Evolutionary conservation across 2,888 invertebrate genomes (phyloP).

Genomic region (Horisme vitalbata): DNA sequence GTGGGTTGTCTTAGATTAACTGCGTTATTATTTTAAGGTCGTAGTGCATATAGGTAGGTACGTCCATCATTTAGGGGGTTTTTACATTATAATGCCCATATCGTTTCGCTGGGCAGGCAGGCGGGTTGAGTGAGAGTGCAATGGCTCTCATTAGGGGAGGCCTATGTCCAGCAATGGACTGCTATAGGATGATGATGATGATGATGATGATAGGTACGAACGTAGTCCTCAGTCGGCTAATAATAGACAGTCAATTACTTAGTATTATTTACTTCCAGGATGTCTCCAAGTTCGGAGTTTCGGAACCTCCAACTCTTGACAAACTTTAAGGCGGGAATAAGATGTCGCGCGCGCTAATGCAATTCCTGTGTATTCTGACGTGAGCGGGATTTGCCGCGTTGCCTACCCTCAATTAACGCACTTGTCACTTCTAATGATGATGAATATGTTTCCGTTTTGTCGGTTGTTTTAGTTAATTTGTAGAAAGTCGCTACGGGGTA

Average conservation of each 20-base stretch:
- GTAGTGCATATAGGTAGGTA: no score
- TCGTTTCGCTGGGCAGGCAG: no score
- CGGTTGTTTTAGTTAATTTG: conserved; percentile 11
- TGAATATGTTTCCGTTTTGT: conserved; percentile 21
- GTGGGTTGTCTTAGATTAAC: no score
- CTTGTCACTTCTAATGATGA: conserved; percentile 33
- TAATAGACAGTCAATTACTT: conserved; percentile 14
- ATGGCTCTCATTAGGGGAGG: no score
- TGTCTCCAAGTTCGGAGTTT: conserved; percentile 9
- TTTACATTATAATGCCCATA: no score
- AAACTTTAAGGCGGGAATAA: conserved; percentile 8
- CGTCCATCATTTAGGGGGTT: no score
- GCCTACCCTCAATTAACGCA: conserved; percentile 18
- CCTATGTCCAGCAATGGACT: no score
- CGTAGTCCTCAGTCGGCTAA: conserved; percentile 1
- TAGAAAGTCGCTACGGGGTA: not conserved
- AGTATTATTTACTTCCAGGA: conserved; percentile 8
- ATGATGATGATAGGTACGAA: no score
- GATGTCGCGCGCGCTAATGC: conserved; percentile 17
- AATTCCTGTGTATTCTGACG: conserved; percentile 10
- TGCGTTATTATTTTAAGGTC: no score
- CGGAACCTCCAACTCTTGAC: conserved; percentile 2
- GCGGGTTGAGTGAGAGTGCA: no score
- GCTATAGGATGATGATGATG: no score
- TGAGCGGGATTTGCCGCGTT: conserved; percentile 1